Evolutionary conservation across 2,797 vertebrate species (phyloP).

Genomic region (Neosilurus mollespiculum): DNA sequence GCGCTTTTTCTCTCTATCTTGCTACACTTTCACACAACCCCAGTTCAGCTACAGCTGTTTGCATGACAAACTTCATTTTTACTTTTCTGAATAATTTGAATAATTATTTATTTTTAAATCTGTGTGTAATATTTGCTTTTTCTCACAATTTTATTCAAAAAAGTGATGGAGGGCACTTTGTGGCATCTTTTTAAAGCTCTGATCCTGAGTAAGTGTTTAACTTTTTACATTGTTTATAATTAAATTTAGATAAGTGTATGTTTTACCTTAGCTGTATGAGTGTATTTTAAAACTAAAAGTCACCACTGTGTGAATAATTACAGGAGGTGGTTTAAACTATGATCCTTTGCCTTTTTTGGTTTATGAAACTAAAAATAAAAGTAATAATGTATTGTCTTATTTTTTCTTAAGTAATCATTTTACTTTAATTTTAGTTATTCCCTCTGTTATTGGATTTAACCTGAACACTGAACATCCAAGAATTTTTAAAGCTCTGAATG

Average conservation of each 20-base stretch:
- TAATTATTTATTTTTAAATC: not conserved
- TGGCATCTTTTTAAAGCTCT: not conserved
- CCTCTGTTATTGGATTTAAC: slow-evolving; percentile 24
- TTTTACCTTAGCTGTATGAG: not conserved
- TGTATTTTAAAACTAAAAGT: not conserved
- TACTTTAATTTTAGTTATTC: slow-evolving; percentile 8
- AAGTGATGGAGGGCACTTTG: not conserved
- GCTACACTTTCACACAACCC: not conserved
- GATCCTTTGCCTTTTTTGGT: not conserved
- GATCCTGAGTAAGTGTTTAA: slow-evolving; percentile 9
- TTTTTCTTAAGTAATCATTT: not conserved
- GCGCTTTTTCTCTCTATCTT: not conserved
- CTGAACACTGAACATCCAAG: slow-evolving; percentile 34
- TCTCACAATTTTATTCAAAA: not conserved
- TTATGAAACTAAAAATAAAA: not conserved
- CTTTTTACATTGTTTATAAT: not conserved
- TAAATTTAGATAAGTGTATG: not conserved
- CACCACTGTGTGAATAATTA: not conserved
- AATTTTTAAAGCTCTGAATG: slow-evolving; percentile 10
- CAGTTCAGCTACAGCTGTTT: not conserved
- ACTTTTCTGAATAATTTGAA: not conserved
- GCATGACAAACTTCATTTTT: not conserved
- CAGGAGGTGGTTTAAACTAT: not conserved
- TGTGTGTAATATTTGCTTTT: not conserved
- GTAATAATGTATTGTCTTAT: not conserved